Base-by-base conservation (phyloP, 1,140 invertebrate genomes). In the Gryon sp. region DNA sequence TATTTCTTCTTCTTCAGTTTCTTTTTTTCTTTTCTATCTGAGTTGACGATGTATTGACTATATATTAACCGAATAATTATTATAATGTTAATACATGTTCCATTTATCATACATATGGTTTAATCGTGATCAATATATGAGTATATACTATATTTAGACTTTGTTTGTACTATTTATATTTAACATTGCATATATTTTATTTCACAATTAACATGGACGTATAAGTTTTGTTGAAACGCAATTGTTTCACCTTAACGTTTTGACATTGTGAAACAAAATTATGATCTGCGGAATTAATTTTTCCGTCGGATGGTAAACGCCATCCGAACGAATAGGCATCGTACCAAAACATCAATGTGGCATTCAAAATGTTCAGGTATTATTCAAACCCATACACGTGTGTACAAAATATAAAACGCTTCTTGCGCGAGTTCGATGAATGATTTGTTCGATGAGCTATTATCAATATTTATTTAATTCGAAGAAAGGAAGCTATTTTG, bases 121-220 rank as follows among this genome's bases (percentile, higher is more conserved):
- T 41, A 55, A 46, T 53, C 20, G 66, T 43, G 55, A 62, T 70
- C 66, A 62, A 46, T 70, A 57, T 46, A 62, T 53, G 66, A 59
- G 28, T 70, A 53, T 59, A 60, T 55, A 36, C 66, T 53, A 60
- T 38, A 59, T 30, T 70, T 53, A 26, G 53, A 50, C 22, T 52
- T 69, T n/a, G n/a, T n/a, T 69, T 69, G 65, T 69, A 69, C 53
- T 59, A 69, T 69, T 50, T 59, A 69, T 69, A 69, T 53, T n/a
- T 46, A 30, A 59, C 18, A 43, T 50, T 46, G 50, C 11, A 48
- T 12, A 45, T 16, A 14, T 65, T 65, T 43, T 38, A 24, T 52
- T 43, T 41, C 60, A 32, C 46, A 50, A 24, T 43, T 15, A 15
- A 16, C 8, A 7, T 22, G 52, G n/a, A n/a, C 12, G 12, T 8